Evolutionary conservation across 2,888 invertebrate genomes (phyloP).

Genomic region (Aspidapion aeneum): DNA sequence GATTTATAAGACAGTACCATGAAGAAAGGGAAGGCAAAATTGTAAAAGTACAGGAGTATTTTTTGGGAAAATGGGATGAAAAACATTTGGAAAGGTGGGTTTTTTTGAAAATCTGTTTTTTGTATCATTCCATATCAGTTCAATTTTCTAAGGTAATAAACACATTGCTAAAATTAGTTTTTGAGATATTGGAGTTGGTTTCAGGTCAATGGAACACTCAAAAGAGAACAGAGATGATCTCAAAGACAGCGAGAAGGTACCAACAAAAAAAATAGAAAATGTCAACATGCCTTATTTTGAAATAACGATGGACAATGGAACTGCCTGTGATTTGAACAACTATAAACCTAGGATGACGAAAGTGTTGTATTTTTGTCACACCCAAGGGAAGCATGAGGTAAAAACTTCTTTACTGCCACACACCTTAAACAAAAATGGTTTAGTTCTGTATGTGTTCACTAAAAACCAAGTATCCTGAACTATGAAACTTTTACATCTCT

Average conservation of each 20-base stretch:
- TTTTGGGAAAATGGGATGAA: slow-evolving; percentile 73
- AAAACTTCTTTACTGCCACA: too few relatives aligned
- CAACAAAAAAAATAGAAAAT: slow-evolving; percentile 80
- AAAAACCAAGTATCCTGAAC: too few relatives aligned
- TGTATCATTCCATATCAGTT: too few relatives aligned
- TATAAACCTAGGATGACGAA: slow-evolving; percentile 77
- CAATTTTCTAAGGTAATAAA: too few relatives aligned
- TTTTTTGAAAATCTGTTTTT: neutral
- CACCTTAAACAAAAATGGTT: too few relatives aligned
- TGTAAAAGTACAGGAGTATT: slow-evolving; percentile 81
- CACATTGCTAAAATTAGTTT: too few relatives aligned
- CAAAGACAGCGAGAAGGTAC: slow-evolving; percentile 50
- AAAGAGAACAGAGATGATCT: slow-evolving; percentile 41
- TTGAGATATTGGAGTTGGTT: slow-evolving; percentile 10
- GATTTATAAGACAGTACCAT: slow-evolving; percentile 89
- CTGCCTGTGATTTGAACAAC: slow-evolving; percentile 82
- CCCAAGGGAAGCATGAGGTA: slow-evolving; percentile 88
- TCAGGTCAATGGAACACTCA: slow-evolving; percentile 9
- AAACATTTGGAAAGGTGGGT: slow-evolving; percentile 54
- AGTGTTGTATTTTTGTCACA: slow-evolving; percentile 86
- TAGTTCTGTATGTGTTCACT: too few relatives aligned
- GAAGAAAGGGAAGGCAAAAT: slow-evolving; percentile 88
- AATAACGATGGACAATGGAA: slow-evolving; percentile 80
- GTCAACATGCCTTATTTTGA: slow-evolving; percentile 83
- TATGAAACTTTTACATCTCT: too few relatives aligned